Percentiles rank a stretch among this genome's conserved stretches.
Evolutionary conservation across 2,888 invertebrate genomes (phyloP).

Genomic region (Drosophila cognata): DNA sequence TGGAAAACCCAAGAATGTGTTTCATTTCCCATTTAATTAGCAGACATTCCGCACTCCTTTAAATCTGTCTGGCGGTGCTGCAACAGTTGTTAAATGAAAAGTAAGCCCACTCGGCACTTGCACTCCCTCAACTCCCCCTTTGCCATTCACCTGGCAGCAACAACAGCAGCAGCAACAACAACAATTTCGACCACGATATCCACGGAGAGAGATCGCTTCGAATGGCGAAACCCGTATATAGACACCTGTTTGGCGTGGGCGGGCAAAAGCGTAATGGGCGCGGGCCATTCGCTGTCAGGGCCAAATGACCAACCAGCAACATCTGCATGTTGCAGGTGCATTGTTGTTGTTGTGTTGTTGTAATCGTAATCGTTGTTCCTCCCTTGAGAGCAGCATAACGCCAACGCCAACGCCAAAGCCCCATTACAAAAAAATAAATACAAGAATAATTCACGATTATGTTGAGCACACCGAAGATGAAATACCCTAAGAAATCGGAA

Average conservation of each 20-base stretch:
- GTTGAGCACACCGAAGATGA: neutral
- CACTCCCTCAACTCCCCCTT: neutral
- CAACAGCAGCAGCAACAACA: slow-evolving; percentile 1
- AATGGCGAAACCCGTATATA: slow-evolving; percentile 39
- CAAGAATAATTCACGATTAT: neutral
- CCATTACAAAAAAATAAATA: neutral
- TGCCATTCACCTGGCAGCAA: neutral
- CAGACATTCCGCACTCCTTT: slow-evolving; percentile 2
- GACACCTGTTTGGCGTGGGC: slow-evolving; percentile 47
- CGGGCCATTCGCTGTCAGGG: slow-evolving; percentile 47
- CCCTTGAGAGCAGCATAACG: slow-evolving; percentile 50
- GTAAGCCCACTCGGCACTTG: slow-evolving; percentile 8
- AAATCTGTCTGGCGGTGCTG: neutral
- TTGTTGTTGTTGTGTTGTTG: slow-evolving; percentile 24
- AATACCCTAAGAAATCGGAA: neutral
- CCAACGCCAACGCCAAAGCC: slow-evolving; percentile 27
- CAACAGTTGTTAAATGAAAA: neutral
- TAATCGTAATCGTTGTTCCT: slow-evolving; percentile 4
- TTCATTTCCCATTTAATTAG: neutral
- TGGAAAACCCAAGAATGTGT: neutral
- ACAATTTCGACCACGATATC: neutral
- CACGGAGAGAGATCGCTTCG: slow-evolving; percentile 8
- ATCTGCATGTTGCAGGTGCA: slow-evolving; percentile 53
- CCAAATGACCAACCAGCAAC: slow-evolving; percentile 32
- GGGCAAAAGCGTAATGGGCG: slow-evolving; percentile 14